Conservation (phyloP, 2,797 vertebrate species). For the Micromesistius poutassou region DNA sequence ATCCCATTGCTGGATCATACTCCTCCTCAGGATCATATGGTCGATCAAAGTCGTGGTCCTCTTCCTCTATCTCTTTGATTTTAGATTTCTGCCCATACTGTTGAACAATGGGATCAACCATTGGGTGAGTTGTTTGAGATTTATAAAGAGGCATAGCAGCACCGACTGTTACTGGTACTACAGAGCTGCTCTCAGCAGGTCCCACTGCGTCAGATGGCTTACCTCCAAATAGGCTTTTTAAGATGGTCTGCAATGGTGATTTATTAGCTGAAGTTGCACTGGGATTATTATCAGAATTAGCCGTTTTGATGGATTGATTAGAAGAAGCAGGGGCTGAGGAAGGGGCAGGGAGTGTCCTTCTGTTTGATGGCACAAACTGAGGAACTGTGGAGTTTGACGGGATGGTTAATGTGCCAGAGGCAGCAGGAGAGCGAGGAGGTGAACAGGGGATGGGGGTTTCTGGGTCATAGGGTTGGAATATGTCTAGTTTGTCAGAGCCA, state of each 20-base stretch:
- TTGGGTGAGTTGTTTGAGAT: constrained; percentile 57
- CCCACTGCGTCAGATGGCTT: constrained; percentile 69
- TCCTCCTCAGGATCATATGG: constrained; percentile 97
- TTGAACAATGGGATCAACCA: constrained; percentile 90
- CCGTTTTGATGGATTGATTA: constrained; percentile 39
- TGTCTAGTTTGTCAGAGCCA: constrained; percentile 74
- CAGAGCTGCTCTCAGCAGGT: constrained; percentile 51
- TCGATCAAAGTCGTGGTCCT: constrained; percentile 84
- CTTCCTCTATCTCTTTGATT: constrained; percentile 59
- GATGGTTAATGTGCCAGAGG: constrained; percentile 68
- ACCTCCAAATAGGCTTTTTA: constrained; percentile 85
- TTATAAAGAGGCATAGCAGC: constrained; percentile 38
- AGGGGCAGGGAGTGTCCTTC: constrained; percentile 32
- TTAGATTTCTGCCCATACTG: constrained; percentile 88
- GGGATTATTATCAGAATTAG: constrained; percentile 60
- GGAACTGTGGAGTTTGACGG: constrained; percentile 35
- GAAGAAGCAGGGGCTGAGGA: constrained; percentile 33
- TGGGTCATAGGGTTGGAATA: constrained; percentile 73
- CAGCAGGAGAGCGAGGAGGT: constrained; percentile 77
- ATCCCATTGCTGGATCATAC: constrained; percentile 80
- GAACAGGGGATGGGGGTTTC: constrained; percentile 68
- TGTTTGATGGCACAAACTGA: constrained; percentile 47
- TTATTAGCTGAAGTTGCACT: constrained; percentile 41
- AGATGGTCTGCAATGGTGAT: constrained; percentile 85
- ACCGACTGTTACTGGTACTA: constrained; percentile 39